Evolutionary conservation across 30 jellyfish, hydroid and myxozoan species (phyloP).

Genomic region (Phacellophora camtschatica): DNA sequence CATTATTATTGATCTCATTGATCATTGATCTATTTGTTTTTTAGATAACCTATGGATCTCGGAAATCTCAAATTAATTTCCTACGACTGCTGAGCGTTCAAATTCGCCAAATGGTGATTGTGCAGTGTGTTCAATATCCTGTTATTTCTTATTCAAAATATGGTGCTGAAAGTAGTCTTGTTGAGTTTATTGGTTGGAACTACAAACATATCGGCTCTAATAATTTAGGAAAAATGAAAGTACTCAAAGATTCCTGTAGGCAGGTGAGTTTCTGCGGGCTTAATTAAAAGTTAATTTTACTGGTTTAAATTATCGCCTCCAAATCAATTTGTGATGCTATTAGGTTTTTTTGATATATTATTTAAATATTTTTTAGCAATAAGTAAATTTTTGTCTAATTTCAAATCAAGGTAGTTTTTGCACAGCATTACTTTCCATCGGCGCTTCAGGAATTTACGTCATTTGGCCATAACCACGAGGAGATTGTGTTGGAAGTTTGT

Average conservation of each 20-base stretch:
- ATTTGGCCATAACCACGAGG: background rate
- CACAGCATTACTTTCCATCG: too few species aligned
- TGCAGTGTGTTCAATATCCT: conserved; percentile 47
- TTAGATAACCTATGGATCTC: conserved; percentile 72
- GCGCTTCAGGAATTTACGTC: background rate
- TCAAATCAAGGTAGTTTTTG: too few species aligned
- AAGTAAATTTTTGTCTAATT: too few species aligned
- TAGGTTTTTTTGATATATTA: too few species aligned
- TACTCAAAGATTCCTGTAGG: conserved; percentile 64
- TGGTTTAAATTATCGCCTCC: too few species aligned
- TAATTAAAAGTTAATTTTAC: too few species aligned
- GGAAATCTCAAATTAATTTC: conserved; percentile 82
- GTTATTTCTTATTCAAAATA: conserved; percentile 32
- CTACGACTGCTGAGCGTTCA: conserved; percentile 69
- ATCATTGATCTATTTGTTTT: background rate
- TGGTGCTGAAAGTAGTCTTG: conserved; percentile 7
- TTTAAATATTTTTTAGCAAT: too few species aligned
- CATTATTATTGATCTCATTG: too few species aligned
- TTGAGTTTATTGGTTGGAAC: conserved; percentile 87
- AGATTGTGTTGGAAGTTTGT: too few species aligned
- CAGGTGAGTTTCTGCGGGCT: conserved; percentile 67
- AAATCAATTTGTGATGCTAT: too few species aligned
- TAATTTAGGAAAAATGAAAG: conserved; percentile 25
- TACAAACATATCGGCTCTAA: conserved; percentile 58
- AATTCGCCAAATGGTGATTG: conserved; percentile 55